A percentile compares a stretch with the other conserved stretches of the same genome.
Evolutionary conservation across 2,888 invertebrate genomes (phyloP).

Genomic region (Lasioglossum lativentre): DNA sequence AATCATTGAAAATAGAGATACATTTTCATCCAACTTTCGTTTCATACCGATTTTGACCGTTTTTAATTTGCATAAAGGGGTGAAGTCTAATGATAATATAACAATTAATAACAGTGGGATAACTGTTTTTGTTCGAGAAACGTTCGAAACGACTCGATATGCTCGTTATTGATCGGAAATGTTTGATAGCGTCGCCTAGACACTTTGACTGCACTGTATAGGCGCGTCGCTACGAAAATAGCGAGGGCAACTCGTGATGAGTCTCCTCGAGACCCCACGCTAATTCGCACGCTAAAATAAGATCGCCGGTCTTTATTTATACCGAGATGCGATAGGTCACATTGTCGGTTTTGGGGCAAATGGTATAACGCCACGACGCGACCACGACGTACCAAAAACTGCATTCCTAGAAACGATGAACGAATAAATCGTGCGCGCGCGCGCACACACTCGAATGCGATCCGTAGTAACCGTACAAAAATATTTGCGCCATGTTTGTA

Average conservation of each 20-base stretch:
- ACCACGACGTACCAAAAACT: constrained; percentile 8
- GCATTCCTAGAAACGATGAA: constrained; percentile 2
- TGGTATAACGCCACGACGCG: constrained; percentile 33
- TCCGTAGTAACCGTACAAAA: not conserved
- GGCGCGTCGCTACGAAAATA: constrained; percentile 70
- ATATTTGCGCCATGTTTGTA: not conserved
- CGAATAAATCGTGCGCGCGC: not conserved
- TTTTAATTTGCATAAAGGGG: too few species aligned
- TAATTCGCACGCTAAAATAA: constrained; percentile 79
- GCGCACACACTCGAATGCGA: not conserved
- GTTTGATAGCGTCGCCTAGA: constrained; percentile 54
- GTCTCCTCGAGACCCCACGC: constrained; percentile 78
- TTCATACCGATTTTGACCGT: not conserved
- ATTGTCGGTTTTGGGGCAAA: constrained; percentile 64
- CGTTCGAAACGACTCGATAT: not conserved
- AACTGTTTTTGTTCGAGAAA: not conserved
- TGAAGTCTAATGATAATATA: not conserved
- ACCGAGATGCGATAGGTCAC: constrained; percentile 72
- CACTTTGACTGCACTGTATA: constrained; percentile 34
- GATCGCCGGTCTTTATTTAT: constrained; percentile 78
- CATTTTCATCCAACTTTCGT: not conserved
- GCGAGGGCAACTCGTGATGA: constrained; percentile 72
- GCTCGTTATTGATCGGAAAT: constrained; percentile 37
- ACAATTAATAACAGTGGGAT: not conserved
- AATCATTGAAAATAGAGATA: too few species aligned